Conservation (phyloP, 2,888 invertebrate genomes). For the Torymus auratus region DNA sequence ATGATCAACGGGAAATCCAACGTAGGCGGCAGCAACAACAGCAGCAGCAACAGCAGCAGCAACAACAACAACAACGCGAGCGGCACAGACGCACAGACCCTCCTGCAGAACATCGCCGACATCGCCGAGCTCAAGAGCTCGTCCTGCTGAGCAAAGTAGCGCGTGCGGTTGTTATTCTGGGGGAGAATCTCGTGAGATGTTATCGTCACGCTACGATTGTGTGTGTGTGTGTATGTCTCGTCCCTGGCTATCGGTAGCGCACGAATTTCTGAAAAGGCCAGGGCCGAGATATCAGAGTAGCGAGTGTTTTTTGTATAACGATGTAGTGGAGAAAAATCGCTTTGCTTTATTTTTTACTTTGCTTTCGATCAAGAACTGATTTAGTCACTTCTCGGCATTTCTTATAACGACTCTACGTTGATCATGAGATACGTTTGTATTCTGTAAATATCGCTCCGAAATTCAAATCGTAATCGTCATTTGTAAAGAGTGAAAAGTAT, state of each 20-base stretch:
- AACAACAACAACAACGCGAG: neutral
- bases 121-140: slow-evolving; percentile 78
- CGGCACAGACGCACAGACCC: slow-evolving; percentile 67
- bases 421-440: slow-evolving; percentile 18
- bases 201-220: neutral
- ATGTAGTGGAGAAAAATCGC: slow-evolving; percentile 20
- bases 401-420: neutral
- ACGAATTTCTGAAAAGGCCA: neutral
- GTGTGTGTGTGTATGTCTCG: neutral
- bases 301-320: neutral
- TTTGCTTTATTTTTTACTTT: slow-evolving; percentile 17
- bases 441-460: slow-evolving; percentile 26
- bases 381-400: slow-evolving; percentile 29
- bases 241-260: slow-evolving; percentile 16
- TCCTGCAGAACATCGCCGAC: slow-evolving; percentile 77
- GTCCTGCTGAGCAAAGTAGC: slow-evolving; percentile 73
- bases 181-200: slow-evolving; percentile 35
- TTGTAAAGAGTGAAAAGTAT: too few relatives aligned
- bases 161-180: neutral
- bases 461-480: too few relatives aligned
- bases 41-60: slow-evolving; percentile 3
- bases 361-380: slow-evolving; percentile 49
- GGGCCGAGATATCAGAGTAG: neutral
- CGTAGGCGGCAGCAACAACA: slow-evolving; percentile 19
- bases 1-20: neutral